Base-by-base conservation (phyloP, 1,140 invertebrate species). In the Heliconius melpomene region DNA sequence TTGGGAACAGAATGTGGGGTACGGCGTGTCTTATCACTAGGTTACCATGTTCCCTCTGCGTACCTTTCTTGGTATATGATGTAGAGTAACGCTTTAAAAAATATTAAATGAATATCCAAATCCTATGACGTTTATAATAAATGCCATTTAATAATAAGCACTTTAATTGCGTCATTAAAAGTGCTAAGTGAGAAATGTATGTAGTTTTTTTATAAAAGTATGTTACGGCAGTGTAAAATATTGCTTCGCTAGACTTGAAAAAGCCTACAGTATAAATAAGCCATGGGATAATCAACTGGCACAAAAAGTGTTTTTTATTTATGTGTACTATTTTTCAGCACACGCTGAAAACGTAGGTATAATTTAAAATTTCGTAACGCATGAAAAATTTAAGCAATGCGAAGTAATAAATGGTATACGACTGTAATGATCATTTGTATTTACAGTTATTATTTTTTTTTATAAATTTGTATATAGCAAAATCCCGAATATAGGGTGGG, bases 231-330 rank as follows among this genome's bases (percentile, higher is more conserved):
- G 23, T n/a, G 78, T 79, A 36, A 75, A 79, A 79, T 75, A 79
- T 72, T 79, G 57, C 78, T 54, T 26, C 38, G 54, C 36, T 11
- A 57, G 57, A 79, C 77, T 79, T 70, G 38, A 78, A 79, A 75
- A 79, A 54, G 71, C 40, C 60, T 72, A 3, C 13, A 46, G 52
- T 70, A 40, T 79, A 79, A 79, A 79, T 79, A 75, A 75, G 40
- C 78, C 66, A n/a, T 40, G 32, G 74, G 60, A 79, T 79, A 72
- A 79, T 75, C 77, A 79, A 79, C 77, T 40, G 74, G 13, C 74
- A 29, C 78, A 74, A 75, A 66, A 79, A 78, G 50, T 72, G 36
- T 74, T 66, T 74, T 75, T 79, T 79, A 79, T 79, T 79, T 79
- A 75, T 79, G 60, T 70, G 54, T 66, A 71, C 60, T 54, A 50